Percentiles rank a stretch among this genome's conserved stretches.
phyloP scores from a whole-genome alignment of 1,140 invertebrate species.

The Adoxophyes honmai region DNA sequence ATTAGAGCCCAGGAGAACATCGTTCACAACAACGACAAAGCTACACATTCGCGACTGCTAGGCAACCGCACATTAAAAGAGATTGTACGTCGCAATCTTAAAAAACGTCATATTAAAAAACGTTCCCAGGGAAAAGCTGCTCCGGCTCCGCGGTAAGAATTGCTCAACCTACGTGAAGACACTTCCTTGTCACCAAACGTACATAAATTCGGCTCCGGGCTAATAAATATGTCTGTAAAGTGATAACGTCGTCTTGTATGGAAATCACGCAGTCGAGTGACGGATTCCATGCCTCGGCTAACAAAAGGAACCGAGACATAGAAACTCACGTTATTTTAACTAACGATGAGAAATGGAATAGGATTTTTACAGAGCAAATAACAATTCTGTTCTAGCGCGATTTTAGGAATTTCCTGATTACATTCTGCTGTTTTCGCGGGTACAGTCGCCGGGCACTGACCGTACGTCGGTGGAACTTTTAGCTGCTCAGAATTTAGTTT shows the following conservation, averaged over 20 bases:
- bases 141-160: neutral
- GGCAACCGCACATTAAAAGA: neutral
- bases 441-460: too few relatives aligned
- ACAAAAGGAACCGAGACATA: neutral
- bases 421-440: too few relatives aligned
- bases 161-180: constrained; percentile 1
- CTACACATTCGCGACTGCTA: neutral
- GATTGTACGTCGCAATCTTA: constrained; percentile 1
- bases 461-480: too few relatives aligned
- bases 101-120: constrained; percentile 9
- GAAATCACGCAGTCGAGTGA: constrained; percentile 2
- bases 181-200: constrained; percentile 6
- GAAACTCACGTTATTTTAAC: too few relatives aligned
- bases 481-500: too few relatives aligned
- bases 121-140: neutral
- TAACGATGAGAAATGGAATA: too few relatives aligned
- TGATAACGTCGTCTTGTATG: constrained; percentile 11
- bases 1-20: constrained; percentile 14
- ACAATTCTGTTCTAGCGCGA: too few relatives aligned
- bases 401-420: too few relatives aligned
- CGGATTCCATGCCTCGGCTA: neutral
- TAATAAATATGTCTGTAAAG: constrained; percentile 12
- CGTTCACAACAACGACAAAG: constrained; percentile 4
- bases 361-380: too few relatives aligned
- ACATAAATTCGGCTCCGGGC: neutral